Percentiles rank a stretch among this genome's conserved stretches.
These are phyloP conservation scores for Conger conger DNA, from an alignment of 2,113 vertebrate species.

Conservation along the genomic window DNA sequence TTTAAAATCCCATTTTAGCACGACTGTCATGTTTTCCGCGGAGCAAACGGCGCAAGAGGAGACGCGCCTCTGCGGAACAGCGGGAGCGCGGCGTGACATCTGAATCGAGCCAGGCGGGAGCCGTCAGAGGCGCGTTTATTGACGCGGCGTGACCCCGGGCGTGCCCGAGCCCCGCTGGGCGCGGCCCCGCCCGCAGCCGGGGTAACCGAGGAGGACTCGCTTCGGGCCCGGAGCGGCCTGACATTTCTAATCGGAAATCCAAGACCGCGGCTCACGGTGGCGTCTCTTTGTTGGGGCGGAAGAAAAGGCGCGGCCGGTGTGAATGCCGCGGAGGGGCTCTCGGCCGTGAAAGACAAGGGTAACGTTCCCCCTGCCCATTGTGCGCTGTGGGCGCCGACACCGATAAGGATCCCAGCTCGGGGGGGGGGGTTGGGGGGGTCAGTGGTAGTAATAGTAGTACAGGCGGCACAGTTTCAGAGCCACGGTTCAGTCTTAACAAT, in stretches of 20 bases:
- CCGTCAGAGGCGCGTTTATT: background rate
- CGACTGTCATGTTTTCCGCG: background rate
- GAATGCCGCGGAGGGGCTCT: background rate
- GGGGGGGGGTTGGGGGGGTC: background rate
- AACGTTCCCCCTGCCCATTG: background rate
- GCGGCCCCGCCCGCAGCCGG: background rate
- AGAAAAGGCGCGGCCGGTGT: constrained; percentile 12
- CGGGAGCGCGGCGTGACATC: background rate
- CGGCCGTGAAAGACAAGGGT: background rate
- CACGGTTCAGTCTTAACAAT: background rate
- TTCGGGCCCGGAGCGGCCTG: constrained; percentile 20
- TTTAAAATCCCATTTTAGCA: background rate
- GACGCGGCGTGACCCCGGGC: background rate
- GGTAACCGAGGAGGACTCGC: constrained; percentile 14
- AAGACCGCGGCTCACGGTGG: constrained; percentile 34
- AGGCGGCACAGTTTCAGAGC: background rate
- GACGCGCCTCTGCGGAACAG: background rate
- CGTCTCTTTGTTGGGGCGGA: constrained; percentile 10
- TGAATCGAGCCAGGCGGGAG: background rate
- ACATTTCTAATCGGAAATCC: constrained; percentile 42
- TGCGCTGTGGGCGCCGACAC: background rate
- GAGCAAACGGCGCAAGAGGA: background rate
- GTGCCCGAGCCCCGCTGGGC: too few relatives aligned
- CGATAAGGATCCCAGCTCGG: background rate
- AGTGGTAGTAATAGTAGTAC: background rate